A percentile compares a stretch with the other conserved stretches of the same genome.
phyloP scores from a whole-genome alignment of 2,888 invertebrate species.

The Drosophila siamana region DNA sequence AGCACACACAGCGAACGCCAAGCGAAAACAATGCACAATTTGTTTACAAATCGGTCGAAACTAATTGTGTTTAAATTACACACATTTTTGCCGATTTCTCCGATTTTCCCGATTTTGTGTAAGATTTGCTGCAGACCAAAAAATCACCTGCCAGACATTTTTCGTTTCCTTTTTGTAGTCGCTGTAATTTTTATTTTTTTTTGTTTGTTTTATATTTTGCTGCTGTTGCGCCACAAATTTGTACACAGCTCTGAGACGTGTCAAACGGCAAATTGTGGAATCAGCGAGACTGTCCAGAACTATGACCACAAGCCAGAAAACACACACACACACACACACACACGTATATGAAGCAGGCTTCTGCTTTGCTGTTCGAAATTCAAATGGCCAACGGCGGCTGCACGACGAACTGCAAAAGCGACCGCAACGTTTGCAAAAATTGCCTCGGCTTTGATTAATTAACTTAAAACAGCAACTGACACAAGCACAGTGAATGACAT shows the following conservation, averaged over 20 bases:
- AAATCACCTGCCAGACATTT: conserved; percentile 19
- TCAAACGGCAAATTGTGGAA: conserved; percentile 27
- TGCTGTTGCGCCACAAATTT: conserved; percentile 1
- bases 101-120: conserved; percentile 13
- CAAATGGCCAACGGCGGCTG: conserved; percentile 33
- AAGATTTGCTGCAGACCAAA: conserved; percentile 8
- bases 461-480: conserved; percentile 75
- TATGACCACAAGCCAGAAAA: conserved; percentile 9
- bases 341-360: conserved; percentile 2
- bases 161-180: background rate
- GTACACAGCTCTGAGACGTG: conserved; percentile 17
- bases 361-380: conserved; percentile 22
- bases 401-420: conserved; percentile 39
- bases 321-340: conserved; percentile 8
- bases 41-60: conserved; percentile 69
- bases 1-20: conserved; percentile 22
- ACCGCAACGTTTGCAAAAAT: conserved; percentile 69
- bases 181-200: no score
- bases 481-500: conserved; percentile 53
- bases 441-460: conserved; percentile 75
- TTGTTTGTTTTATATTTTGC: background rate
- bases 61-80: conserved; percentile 76
- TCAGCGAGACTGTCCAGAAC: conserved; percentile 1
- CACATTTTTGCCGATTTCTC: conserved; percentile 36
- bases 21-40: conserved; percentile 39